A percentile compares a stretch with the other conserved stretches of the same genome.
These are phyloP conservation scores for Brevimyrus niger DNA, from an alignment of 2,113 vertebrate genomes.

Conservation along the genomic window DNA sequence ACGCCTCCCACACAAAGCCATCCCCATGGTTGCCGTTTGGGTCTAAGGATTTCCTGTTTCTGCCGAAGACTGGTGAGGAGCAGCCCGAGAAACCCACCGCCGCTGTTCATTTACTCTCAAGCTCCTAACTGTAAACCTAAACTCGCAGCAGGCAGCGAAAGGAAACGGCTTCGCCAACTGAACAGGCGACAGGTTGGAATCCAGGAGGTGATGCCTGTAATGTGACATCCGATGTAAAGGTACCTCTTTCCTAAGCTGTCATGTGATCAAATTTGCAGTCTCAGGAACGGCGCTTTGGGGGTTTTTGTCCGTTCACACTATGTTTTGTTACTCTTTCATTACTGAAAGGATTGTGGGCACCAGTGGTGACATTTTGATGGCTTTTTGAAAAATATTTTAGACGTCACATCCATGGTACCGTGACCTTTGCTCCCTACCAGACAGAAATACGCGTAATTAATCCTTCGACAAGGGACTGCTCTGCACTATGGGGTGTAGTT, in stretches of 20 bases:
- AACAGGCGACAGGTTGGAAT: not conserved
- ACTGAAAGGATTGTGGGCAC: not conserved
- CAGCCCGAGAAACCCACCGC: not conserved
- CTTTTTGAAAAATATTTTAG: not conserved
- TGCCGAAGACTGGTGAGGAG: not conserved
- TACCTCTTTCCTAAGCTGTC: not conserved
- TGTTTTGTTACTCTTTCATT: not conserved
- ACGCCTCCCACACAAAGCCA: too few species aligned
- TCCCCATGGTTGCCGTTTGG: not conserved
- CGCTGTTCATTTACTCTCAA: not conserved
- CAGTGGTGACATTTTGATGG: not conserved
- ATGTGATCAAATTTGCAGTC: not conserved
- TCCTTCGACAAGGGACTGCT: not conserved
- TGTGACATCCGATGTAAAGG: too few species aligned
- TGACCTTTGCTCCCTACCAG: not conserved
- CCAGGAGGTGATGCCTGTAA: not conserved
- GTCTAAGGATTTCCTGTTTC: not conserved
- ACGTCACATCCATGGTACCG: not conserved
- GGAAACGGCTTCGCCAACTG: not conserved
- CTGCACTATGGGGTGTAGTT: not conserved
- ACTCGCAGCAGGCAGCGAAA: not conserved
- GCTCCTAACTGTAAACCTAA: not conserved
- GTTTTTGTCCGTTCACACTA: not conserved
- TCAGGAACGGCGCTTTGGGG: not conserved
- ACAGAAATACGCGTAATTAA: not conserved